These are phyloP conservation scores for Stenodera caucasica DNA, from an alignment of 2,888 invertebrate species.

Conservation along the genomic window DNA sequence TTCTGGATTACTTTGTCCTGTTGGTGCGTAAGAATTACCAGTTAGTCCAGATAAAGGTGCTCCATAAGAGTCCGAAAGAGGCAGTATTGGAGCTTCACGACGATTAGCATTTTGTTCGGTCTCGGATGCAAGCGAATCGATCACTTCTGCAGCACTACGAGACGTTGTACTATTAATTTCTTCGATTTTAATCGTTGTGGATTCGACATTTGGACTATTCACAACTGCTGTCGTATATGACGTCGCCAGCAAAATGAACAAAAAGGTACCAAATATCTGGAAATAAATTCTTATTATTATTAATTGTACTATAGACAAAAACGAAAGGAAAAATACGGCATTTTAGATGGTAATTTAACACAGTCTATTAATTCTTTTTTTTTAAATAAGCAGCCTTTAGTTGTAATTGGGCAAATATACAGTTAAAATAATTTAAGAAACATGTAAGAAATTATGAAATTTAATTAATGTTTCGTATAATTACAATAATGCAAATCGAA, in stretches of 20 bases:
- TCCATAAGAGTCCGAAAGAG: slow-evolving; percentile 57
- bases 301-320: neutral
- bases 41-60: slow-evolving; percentile 59
- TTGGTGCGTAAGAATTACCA: slow-evolving; percentile 52
- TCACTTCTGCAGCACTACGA: slow-evolving; percentile 35
- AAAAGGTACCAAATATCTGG: slow-evolving; percentile 46
- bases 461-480: slow-evolving; percentile 7
- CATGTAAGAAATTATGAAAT: neutral
- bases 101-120: slow-evolving; percentile 48
- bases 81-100: slow-evolving; percentile 46
- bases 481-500: slow-evolving; percentile 12
- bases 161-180: slow-evolving; percentile 18
- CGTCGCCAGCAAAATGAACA: slow-evolving; percentile 43
- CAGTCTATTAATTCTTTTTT: slow-evolving; percentile 19
- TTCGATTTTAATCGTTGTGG: slow-evolving; percentile 24
- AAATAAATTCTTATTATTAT: slow-evolving; percentile 27
- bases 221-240: slow-evolving; percentile 52
- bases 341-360: slow-evolving; percentile 9
- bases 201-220: slow-evolving; percentile 42
- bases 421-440: slow-evolving; percentile 8
- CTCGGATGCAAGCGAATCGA: slow-evolving; percentile 45
- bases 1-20: slow-evolving; percentile 55
- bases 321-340: neutral
- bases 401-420: slow-evolving; percentile 11
- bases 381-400: slow-evolving; percentile 15